Conservation (phyloP, 2,797 vertebrate genomes). For the Synaphobranchus kaupii region DNA sequence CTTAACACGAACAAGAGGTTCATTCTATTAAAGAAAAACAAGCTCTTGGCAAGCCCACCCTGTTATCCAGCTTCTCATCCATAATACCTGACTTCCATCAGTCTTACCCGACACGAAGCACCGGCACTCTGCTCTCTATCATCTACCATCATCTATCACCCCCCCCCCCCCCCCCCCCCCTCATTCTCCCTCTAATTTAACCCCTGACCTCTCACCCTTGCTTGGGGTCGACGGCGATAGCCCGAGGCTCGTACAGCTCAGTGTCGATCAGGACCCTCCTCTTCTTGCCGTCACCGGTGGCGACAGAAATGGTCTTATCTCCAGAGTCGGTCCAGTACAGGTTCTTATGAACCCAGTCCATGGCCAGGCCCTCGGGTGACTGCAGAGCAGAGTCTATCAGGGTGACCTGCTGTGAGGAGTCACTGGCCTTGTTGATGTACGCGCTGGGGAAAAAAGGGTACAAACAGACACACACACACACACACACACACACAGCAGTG, state of each 20-base stretch:
- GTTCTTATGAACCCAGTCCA: constrained; percentile 98
- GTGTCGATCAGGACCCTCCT: constrained; percentile 86
- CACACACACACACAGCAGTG: not conserved
- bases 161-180: too few relatives aligned
- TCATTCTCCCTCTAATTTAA: not conserved
- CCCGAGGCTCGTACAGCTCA: constrained; percentile 89
- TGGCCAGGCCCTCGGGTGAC: constrained; percentile 92
- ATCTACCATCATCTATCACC: not conserved
- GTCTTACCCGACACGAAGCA: not conserved
- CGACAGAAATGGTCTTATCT: constrained; percentile 94
- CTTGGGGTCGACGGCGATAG: constrained; percentile 91
- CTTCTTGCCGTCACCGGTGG: constrained; percentile 86
- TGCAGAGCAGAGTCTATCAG: constrained; percentile 87
- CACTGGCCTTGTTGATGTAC: constrained; percentile 92
- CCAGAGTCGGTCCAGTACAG: constrained; percentile 99
- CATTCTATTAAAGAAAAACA: not conserved
- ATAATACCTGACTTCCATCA: not conserved
- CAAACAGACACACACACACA: constrained; percentile 26
- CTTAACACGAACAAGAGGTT: not conserved
- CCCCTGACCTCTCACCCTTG: constrained; percentile 77
- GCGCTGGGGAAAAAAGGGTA: constrained; percentile 68
- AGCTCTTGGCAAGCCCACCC: too few relatives aligned
- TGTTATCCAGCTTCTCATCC: not conserved
- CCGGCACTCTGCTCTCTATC: not conserved
- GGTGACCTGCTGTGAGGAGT: constrained; percentile 83